phyloP scores from a whole-genome alignment of 2,888 invertebrate genomes.

The Diarsia brunnea region DNA sequence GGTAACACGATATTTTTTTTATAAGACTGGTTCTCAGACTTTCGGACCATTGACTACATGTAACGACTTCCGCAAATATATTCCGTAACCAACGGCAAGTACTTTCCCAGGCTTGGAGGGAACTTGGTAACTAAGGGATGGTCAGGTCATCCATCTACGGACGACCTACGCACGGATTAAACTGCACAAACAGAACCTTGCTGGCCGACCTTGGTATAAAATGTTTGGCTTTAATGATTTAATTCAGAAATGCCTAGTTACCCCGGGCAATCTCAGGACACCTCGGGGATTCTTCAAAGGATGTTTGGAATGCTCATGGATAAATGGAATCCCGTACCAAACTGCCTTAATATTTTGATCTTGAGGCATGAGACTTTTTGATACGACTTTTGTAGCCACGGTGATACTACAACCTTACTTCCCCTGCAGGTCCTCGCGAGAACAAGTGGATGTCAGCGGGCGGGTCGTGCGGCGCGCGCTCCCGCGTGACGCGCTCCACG shows the following conservation, averaged over 20 bases:
- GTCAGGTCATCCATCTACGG: background rate
- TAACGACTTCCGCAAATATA: background rate
- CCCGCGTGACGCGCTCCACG: slow-evolving; percentile 82
- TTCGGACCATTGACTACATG: background rate
- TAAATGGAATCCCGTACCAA: too few relatives aligned
- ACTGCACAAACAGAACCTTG: too few relatives aligned
- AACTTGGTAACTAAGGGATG: background rate
- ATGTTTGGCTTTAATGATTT: background rate
- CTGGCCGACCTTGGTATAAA: background rate
- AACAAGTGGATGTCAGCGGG: slow-evolving; percentile 88
- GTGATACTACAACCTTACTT: background rate
- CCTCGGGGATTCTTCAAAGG: too few relatives aligned
- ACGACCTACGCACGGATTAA: background rate
- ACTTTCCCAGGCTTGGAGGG: background rate
- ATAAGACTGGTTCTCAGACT: background rate
- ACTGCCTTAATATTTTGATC: too few relatives aligned
- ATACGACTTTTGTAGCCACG: too few relatives aligned
- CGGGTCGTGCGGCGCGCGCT: slow-evolving; percentile 82
- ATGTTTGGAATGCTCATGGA: too few relatives aligned
- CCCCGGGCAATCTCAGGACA: background rate
- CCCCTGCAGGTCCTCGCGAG: slow-evolving; percentile 84
- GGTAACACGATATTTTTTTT: background rate
- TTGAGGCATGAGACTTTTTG: too few relatives aligned
- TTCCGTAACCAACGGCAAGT: background rate
- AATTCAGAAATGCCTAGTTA: background rate